Percentiles rank a stretch among this genome's conserved stretches.
phyloP scores from a whole-genome alignment of 2,888 invertebrate species.

The Phanerotoma sp. region DNA sequence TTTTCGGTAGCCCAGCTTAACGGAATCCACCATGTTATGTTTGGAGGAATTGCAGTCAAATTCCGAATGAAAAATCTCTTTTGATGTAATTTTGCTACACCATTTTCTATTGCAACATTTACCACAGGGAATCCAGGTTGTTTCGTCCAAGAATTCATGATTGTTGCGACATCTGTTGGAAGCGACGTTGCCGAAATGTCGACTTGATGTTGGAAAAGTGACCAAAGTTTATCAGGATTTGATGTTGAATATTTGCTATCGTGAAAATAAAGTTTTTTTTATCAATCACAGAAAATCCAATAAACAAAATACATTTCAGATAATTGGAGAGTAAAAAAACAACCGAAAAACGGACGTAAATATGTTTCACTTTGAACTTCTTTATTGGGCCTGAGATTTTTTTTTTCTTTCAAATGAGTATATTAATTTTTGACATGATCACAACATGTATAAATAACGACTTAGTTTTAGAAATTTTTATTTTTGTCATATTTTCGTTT shows the following conservation, averaged over 20 bases:
- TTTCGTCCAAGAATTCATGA: conserved; percentile 87
- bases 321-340: too few relatives aligned
- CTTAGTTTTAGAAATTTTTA: too few relatives aligned
- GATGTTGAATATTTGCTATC: conserved; percentile 32
- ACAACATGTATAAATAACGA: too few relatives aligned
- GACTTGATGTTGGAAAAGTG: conserved; percentile 37
- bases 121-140: conserved; percentile 84
- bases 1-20: conserved; percentile 59
- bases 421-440: too few relatives aligned
- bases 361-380: too few relatives aligned
- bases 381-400: too few relatives aligned
- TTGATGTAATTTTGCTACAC: conserved; percentile 53
- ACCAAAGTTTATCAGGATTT: conserved; percentile 46
- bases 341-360: too few relatives aligned
- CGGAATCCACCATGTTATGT: conserved; percentile 59
- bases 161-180: conserved; percentile 61
- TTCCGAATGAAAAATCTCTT: conserved; percentile 42
- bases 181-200: conserved; percentile 4
- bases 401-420: too few relatives aligned
- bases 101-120: conserved; percentile 65
- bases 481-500: too few relatives aligned
- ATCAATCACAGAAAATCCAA: too few relatives aligned
- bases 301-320: too few relatives aligned
- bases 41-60: conserved; percentile 11
- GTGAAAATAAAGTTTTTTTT: too few relatives aligned